phyloP scores from a whole-genome alignment of 2,888 invertebrate species.

The Acleris laterana region DNA sequence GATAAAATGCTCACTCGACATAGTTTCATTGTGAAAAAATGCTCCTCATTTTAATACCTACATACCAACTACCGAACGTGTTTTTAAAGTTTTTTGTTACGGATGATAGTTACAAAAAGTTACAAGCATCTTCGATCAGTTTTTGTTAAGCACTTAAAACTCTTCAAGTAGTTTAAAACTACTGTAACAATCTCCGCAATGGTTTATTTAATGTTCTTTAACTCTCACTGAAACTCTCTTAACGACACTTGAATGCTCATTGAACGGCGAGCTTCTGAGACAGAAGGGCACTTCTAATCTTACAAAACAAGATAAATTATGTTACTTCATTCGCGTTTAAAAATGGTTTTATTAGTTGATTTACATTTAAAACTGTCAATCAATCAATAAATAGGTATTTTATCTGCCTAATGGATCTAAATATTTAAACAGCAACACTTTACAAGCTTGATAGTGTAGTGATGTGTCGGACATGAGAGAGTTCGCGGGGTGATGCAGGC shows the following conservation, averaged over 20 bases:
- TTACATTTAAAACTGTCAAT: too few species aligned
- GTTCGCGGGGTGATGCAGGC: constrained; percentile 69
- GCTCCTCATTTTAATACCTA: too few species aligned
- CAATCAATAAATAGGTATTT: too few species aligned
- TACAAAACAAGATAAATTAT: background rate
- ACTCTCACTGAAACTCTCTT: constrained; percentile 10
- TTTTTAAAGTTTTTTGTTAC: background rate
- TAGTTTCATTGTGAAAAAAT: background rate
- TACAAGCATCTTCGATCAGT: background rate
- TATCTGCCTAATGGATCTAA: constrained; percentile 5
- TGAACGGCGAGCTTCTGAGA: constrained; percentile 27
- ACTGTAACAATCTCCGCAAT: constrained; percentile 8
- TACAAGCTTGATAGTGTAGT: constrained; percentile 25
- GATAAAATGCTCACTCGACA: constrained; percentile 13
- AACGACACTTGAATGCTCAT: constrained; percentile 7
- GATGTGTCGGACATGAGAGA: constrained; percentile 71
- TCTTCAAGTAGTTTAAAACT: constrained; percentile 18
- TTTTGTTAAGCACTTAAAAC: constrained; percentile 6
- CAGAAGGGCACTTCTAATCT: constrained; percentile 1
- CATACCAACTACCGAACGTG: background rate
- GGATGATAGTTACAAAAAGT: background rate
- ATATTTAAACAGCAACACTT: background rate
- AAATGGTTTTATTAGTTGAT: too few species aligned
- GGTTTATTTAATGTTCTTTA: constrained; percentile 5
- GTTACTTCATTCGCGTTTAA: background rate